These are phyloP conservation scores for Panurus biarmicus DNA, from an alignment of 2,113 vertebrate species.

Conservation along the genomic window DNA sequence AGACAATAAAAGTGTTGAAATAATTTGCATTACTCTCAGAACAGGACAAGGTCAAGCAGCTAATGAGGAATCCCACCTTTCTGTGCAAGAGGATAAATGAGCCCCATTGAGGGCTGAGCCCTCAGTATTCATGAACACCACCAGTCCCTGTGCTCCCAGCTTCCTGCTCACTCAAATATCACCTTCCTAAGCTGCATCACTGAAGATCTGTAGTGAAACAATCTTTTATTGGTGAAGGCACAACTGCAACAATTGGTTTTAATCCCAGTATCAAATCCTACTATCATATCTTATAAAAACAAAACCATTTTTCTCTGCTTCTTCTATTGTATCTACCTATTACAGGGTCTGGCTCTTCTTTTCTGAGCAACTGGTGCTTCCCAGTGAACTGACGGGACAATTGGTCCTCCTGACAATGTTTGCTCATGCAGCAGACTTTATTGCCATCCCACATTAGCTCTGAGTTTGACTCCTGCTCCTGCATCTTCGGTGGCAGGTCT, in stretches of 20 bases:
- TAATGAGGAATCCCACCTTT: not conserved
- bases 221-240: not conserved
- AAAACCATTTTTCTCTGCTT: not conserved
- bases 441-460: not conserved
- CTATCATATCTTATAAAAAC: not conserved
- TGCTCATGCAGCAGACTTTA: not conserved
- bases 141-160: not conserved
- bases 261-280: not conserved
- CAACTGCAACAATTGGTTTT: not conserved
- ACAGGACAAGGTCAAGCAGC: not conserved
- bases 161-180: not conserved
- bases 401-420: not conserved
- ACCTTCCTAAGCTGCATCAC: not conserved
- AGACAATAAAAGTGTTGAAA: not conserved
- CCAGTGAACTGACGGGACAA: not conserved
- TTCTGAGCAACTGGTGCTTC: not conserved
- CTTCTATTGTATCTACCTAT: not conserved
- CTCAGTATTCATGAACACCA: not conserved
- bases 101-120: not conserved
- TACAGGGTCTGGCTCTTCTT: not conserved
- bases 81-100: not conserved
- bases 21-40: not conserved
- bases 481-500: not conserved
- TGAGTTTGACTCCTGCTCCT: not conserved
- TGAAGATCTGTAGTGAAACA: not conserved